Conservation (phyloP, 2,113 vertebrate genomes). For the Uropsilus gracilis region DNA sequence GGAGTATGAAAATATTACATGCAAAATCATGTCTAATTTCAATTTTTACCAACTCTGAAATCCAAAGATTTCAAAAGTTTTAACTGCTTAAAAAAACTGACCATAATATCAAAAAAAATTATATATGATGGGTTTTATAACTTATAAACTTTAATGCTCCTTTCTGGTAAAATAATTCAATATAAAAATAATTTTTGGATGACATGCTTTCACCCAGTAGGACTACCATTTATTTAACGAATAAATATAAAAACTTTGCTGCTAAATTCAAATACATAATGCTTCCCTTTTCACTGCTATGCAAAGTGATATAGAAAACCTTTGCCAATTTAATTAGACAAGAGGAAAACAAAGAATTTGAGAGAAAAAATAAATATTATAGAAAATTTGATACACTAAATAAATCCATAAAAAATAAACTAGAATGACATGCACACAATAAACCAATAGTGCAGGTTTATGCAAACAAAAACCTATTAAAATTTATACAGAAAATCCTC, state of each 20-base stretch:
- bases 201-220: background rate
- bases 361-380: background rate
- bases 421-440: background rate
- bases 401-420: background rate
- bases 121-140: background rate
- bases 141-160: background rate
- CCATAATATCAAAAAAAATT: background rate
- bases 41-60: background rate
- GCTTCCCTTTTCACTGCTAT: background rate
- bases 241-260: background rate
- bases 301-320: background rate
- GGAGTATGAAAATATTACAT: background rate
- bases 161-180: background rate
- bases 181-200: background rate
- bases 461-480: background rate
- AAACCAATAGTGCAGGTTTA: background rate
- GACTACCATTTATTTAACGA: no score
- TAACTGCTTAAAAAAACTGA: background rate
- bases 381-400: background rate
- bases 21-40: background rate
- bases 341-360: background rate
- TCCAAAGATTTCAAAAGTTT: background rate
- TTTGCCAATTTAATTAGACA: background rate
- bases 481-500: background rate
- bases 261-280: background rate